These are phyloP conservation scores for Tyrannus savana DNA, from an alignment of 2,113 vertebrate species.

Conservation along the genomic window DNA sequence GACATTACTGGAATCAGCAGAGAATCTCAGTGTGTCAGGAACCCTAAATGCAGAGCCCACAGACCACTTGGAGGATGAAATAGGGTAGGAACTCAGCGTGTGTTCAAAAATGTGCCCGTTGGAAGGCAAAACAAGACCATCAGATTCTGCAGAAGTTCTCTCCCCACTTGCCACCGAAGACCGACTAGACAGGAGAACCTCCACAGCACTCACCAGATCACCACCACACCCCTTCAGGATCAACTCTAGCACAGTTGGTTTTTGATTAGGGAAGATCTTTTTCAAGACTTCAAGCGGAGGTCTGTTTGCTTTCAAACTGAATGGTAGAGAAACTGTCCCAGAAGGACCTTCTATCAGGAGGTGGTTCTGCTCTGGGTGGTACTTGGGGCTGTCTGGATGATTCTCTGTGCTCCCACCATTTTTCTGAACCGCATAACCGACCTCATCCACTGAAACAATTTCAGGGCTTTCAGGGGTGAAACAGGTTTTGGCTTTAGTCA, in stretches of 20 bases:
- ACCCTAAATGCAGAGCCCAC: slow-evolving; percentile 97
- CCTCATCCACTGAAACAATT: slow-evolving; percentile 85
- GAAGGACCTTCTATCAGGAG: slow-evolving; percentile 90
- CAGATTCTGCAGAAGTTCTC: slow-evolving; percentile 76
- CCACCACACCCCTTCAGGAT: slow-evolving; percentile 94
- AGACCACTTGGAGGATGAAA: slow-evolving; percentile 93
- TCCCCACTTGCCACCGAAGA: slow-evolving; percentile 72
- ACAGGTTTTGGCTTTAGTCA: slow-evolving; percentile 83
- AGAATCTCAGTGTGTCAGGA: slow-evolving; percentile 90
- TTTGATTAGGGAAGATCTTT: slow-evolving; percentile 96
- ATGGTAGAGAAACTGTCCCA: slow-evolving; percentile 88
- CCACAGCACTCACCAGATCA: slow-evolving; percentile 94
- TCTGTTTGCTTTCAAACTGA: slow-evolving; percentile 90
- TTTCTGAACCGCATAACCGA: slow-evolving; percentile 78
- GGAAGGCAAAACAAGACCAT: slow-evolving; percentile 84
- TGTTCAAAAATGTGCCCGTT: slow-evolving; percentile 92
- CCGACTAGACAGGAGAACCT: slow-evolving; percentile 93
- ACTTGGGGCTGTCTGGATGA: slow-evolving; percentile 82
- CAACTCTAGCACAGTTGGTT: slow-evolving; percentile 93
- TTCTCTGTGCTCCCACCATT: slow-evolving; percentile 74
- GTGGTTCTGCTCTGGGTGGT: slow-evolving; percentile 82
- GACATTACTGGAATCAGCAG: slow-evolving; percentile 83
- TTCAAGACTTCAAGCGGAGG: slow-evolving; percentile 94
- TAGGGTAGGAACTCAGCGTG: slow-evolving; percentile 87
- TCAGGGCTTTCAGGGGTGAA: slow-evolving; percentile 88